Percentiles rank a stretch among this genome's conserved stretches.
Conservation (phyloP, 2,888 invertebrate species). For the Ornithoptera alexandrae region DNA sequence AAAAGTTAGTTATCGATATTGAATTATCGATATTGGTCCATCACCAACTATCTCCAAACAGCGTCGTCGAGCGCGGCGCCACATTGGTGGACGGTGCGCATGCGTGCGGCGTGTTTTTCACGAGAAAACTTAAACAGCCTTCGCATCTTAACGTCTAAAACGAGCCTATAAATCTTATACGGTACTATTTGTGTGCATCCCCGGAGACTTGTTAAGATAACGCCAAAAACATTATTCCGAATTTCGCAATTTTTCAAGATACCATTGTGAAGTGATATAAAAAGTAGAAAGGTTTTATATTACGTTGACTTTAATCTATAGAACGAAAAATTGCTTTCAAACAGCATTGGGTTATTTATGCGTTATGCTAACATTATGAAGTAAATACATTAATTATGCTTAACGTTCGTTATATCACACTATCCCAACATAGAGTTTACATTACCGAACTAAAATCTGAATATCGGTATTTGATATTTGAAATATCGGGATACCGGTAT, state of each 20-base stretch:
- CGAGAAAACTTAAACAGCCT: conserved; percentile 27
- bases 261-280: neutral
- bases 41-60: conserved; percentile 16
- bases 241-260: neutral
- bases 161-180: conserved; percentile 25
- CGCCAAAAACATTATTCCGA: neutral
- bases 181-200: conserved; percentile 14
- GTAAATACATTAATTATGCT: no score
- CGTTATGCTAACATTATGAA: no score
- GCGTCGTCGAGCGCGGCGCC: conserved; percentile 15
- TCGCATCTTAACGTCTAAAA: conserved; percentile 26
- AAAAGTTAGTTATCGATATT: conserved; percentile 10
- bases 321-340: neutral
- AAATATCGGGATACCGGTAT: no score
- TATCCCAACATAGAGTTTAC: no score
- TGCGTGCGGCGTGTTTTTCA: conserved; percentile 29
- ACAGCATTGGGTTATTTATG: neutral
- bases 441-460: no score
- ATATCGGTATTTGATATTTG: no score
- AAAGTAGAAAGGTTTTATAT: neutral
- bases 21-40: conserved; percentile 10
- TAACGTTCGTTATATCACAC: no score
- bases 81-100: conserved; percentile 28
- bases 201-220: conserved; percentile 9
- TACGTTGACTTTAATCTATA: neutral